These are phyloP conservation scores for Lepus timidus DNA, from an alignment of 2,113 vertebrate genomes.

Conservation along the genomic window DNA sequence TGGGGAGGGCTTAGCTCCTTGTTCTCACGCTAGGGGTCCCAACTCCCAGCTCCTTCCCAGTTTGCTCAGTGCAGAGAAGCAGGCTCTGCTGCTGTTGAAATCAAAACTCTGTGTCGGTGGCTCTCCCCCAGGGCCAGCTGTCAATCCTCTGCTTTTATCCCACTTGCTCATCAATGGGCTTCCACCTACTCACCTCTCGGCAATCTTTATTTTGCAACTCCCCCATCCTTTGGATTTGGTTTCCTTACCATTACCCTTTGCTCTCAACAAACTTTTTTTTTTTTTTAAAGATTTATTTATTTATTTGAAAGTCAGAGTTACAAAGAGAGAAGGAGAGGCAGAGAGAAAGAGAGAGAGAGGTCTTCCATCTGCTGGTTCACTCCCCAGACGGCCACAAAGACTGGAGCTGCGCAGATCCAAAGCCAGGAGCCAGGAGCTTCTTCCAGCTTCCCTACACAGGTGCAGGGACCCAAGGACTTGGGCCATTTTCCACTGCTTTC, in stretches of 20 bases:
- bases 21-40: neutral
- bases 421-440: neutral
- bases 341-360: no score
- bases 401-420: neutral
- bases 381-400: no score
- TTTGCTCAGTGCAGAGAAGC: neutral
- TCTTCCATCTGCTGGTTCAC: no score
- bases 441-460: no score
- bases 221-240: neutral
- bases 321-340: no score
- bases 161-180: neutral
- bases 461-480: no score
- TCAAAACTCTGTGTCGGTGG: no score
- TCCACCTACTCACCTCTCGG: neutral
- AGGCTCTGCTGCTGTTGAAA: no score
- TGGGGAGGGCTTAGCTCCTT: neutral
- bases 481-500: no score
- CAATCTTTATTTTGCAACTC: neutral
- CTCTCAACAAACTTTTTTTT: neutral
- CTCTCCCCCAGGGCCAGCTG: neutral
- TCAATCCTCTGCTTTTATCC: neutral
- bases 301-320: no score
- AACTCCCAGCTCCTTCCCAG: neutral
- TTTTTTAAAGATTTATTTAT: no score
- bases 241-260: neutral